These are phyloP conservation scores for Phylloscopus collybita DNA, from an alignment of 2,797 vertebrate genomes.

Conservation along the genomic window DNA sequence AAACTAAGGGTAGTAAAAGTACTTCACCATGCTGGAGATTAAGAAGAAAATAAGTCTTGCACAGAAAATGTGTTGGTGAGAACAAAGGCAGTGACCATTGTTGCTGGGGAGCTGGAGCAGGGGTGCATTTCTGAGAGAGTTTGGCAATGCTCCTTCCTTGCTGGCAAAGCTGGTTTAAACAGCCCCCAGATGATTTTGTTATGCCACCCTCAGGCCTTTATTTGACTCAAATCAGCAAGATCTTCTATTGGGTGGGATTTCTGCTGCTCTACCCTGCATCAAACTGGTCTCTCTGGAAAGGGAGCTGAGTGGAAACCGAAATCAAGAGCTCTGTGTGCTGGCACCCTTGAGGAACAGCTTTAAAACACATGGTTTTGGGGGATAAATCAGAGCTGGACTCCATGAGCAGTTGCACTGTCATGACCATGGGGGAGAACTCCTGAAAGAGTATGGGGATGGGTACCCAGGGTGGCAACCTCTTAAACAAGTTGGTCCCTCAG, in stretches of 20 bases:
- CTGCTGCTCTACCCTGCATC: neutral
- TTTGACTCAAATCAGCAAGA: neutral
- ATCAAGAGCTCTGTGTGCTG: neutral
- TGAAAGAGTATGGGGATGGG: fast-evolving
- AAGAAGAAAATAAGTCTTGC: conserved; percentile 13
- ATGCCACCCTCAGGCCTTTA: neutral
- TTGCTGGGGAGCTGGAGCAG: neutral
- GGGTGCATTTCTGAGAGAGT: neutral
- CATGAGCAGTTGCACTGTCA: neutral
- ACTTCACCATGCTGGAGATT: neutral
- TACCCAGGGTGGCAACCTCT: neutral
- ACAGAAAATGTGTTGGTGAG: neutral
- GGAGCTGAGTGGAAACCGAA: fast-evolving
- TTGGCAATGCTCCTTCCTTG: neutral
- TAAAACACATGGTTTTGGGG: neutral
- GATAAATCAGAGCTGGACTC: neutral
- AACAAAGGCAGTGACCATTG: neutral
- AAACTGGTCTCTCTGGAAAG: fast-evolving
- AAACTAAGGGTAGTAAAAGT: neutral
- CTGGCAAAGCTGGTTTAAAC: neutral
- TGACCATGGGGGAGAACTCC: fast-evolving
- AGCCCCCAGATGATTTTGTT: neutral
- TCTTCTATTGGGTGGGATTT: neutral
- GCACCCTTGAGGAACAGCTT: neutral
- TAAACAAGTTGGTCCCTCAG: neutral